A percentile compares a stretch with the other conserved stretches of the same genome.
Evolutionary conservation across 2,113 vertebrate species (phyloP).

Genomic region (Atlantisia rogersi): DNA sequence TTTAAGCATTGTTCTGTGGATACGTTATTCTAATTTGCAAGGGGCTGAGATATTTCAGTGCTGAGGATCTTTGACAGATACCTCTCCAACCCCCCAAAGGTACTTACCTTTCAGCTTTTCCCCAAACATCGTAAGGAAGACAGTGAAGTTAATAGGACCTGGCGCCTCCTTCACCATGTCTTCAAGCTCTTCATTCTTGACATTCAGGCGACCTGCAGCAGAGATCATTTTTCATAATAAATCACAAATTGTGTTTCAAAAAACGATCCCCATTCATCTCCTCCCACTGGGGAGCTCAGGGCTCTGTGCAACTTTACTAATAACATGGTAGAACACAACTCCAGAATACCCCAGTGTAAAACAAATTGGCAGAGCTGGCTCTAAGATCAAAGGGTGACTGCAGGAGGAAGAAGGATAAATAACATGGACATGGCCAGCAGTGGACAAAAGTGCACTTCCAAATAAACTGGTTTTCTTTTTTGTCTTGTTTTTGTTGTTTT

Average conservation of each 20-base stretch:
- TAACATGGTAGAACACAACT: conserved; percentile 41
- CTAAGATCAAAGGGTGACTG: conserved; percentile 49
- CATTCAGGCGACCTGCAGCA: conserved; percentile 84
- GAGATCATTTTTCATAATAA: conserved; percentile 56
- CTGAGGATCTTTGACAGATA: conserved; percentile 59
- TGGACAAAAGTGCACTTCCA: background rate
- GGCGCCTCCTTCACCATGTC: conserved; percentile 89
- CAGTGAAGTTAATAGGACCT: conserved; percentile 89
- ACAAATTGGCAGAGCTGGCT: conserved; percentile 31
- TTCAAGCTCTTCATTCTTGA: conserved; percentile 90
- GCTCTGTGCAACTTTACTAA: conserved; percentile 50
- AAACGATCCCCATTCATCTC: conserved; percentile 49
- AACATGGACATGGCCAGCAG: background rate
- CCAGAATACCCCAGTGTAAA: background rate
- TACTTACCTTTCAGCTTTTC: conserved; percentile 91
- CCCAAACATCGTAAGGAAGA: conserved; percentile 91
- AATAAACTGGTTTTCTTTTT: background rate
- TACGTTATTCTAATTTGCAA: conserved; percentile 36
- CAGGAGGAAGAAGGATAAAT: background rate
- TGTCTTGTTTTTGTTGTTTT: background rate
- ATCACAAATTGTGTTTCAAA: conserved; percentile 57
- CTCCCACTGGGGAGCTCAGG: conserved; percentile 47
- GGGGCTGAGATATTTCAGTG: conserved; percentile 49
- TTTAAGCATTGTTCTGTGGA: conserved; percentile 40
- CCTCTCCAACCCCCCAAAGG: conserved; percentile 57